A percentile compares a stretch with the other conserved stretches of the same genome.
Evolutionary conservation across 2,797 vertebrate genomes (phyloP).

Genomic region (Enteromius afrohamiltoni): DNA sequence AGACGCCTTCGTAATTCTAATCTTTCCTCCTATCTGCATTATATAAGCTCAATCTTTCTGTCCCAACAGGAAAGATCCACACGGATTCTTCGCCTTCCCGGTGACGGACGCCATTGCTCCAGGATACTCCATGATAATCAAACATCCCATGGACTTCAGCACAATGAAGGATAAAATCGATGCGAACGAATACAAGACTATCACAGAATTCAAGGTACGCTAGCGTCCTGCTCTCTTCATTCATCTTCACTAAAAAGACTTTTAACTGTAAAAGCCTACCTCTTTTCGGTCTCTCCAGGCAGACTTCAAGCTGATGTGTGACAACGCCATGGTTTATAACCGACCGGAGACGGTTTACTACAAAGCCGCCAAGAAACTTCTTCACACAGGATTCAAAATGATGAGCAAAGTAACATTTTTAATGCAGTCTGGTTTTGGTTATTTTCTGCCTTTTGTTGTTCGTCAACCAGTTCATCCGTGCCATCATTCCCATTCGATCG

Average conservation of each 20-base stretch:
- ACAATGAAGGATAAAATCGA: slow-evolving; percentile 96
- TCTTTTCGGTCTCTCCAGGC: slow-evolving; percentile 75
- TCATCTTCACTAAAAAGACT: not conserved
- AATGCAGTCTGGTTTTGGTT: not conserved
- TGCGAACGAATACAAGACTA: slow-evolving; percentile 93
- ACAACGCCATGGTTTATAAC: slow-evolving; percentile 99
- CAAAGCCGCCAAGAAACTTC: slow-evolving; percentile 97
- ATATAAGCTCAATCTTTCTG: not conserved
- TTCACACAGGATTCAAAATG: slow-evolving; percentile 99
- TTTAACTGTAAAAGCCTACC: not conserved
- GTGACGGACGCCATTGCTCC: slow-evolving; percentile 97
- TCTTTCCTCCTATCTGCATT: not conserved
- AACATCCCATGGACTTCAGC: slow-evolving; percentile 99
- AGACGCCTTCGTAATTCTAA: not conserved
- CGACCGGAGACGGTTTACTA: slow-evolving; percentile 98
- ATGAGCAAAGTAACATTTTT: slow-evolving; percentile 95
- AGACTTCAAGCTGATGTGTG: slow-evolving; percentile 99
- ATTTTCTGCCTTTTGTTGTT: not conserved
- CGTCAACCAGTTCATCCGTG: not conserved
- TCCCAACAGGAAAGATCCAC: slow-evolving; percentile 90
- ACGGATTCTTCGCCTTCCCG: slow-evolving; percentile 96
- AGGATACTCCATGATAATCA: slow-evolving; percentile 98
- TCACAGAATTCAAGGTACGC: slow-evolving; percentile 96
- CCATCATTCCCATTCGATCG: not conserved
- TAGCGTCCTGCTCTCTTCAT: not conserved